Percentiles rank a stretch among this genome's conserved stretches.
These are phyloP conservation scores for zebrafish (Danio rerio) DNA, from an alignment of 2,113 vertebrate species.

Conservation along the genomic window GRCz12tu NC_133180.1:61597001-61597500, in stretches of 20 bases:
- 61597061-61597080: not conserved
- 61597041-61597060: not conserved
- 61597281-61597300: slow-evolving; percentile 62
- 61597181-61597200: not conserved
- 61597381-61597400: slow-evolving; percentile 64
- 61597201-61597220: slow-evolving; percentile 54
- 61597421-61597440: slow-evolving; percentile 47
- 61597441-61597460: slow-evolving; percentile 44
- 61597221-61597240: slow-evolving; percentile 50
- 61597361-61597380: slow-evolving; percentile 72
- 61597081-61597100: not conserved
- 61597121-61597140: not conserved
- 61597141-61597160: not conserved
- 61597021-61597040: not conserved
- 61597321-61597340: slow-evolving; percentile 67
- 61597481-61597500: not conserved
- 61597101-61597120: not conserved
- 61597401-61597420: slow-evolving; percentile 63
- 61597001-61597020: not conserved
- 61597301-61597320: slow-evolving; percentile 58
- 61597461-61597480: not conserved
- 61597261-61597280: slow-evolving; percentile 31
- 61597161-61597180: not conserved
- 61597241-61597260: slow-evolving; percentile 55
- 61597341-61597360: slow-evolving; percentile 64